Conservation (phyloP, 2,888 invertebrate species). For the Bibio marci region DNA sequence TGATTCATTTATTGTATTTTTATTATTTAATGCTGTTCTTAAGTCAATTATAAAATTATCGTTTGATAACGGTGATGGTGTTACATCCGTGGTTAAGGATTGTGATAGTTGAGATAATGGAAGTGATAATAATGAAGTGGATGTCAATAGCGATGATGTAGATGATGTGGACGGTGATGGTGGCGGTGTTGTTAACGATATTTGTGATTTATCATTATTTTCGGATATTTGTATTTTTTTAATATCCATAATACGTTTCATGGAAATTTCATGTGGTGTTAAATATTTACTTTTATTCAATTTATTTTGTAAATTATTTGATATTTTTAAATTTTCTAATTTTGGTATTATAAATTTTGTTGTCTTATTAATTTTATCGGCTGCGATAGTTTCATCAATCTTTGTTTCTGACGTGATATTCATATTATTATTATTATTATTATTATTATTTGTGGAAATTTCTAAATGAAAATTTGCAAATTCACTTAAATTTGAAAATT, state of each 20-base stretch:
- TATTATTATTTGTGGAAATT: conserved; percentile 2
- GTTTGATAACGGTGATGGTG: not conserved
- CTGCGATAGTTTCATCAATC: not conserved
- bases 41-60: conserved; percentile 27
- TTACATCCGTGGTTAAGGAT: no score
- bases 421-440: not conserved
- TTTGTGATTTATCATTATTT: conserved; percentile 3
- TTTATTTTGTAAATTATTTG: conserved; percentile 14
- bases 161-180: no score
- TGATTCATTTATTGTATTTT: conserved; percentile 5
- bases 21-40: conserved; percentile 22
- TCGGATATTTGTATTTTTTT: conserved; percentile 4
- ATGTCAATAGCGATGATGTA: not conserved
- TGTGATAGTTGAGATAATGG: no score
- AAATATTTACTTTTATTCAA: conserved; percentile 3
- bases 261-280: conserved; percentile 8
- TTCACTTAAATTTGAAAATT: conserved; percentile 12
- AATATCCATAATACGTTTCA: conserved; percentile 9
- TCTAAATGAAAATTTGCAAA: conserved; percentile 12
- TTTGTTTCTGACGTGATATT: not conserved
- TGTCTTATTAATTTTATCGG: not conserved
- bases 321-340: conserved; percentile 13
- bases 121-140: no score
- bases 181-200: not conserved
- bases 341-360: conserved; percentile 7